Base-by-base conservation (phyloP, 2,797 vertebrate genomes). In the Nyctalus aviator region DNA sequence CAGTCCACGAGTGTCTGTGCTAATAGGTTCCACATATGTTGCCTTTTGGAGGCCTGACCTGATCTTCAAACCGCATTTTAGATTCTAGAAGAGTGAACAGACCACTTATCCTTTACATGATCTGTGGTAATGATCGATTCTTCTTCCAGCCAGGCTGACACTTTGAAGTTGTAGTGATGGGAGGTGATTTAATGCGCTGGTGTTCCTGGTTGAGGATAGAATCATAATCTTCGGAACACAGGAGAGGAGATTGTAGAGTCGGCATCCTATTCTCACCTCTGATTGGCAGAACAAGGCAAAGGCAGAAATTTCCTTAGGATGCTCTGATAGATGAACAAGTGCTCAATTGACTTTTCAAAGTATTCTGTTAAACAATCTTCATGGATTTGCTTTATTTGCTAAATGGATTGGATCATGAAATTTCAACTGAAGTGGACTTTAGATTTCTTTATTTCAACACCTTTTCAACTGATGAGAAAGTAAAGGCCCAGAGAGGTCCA, bases 101-200 rank as follows among this genome's bases (percentile, higher is more conserved):
- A 69, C 64, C 64, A 66, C 75, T 82, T 91, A 69, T 50, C 86
- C 72, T 91, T 78, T 81, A 53, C 83, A 84, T 44, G 30, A 73
- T 78, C 88, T 95, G 84, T 44, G 66, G 53, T 53, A 93, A 84
- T 57, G 69, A 84, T 90, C 72, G 10, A 7, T 88, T 69, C 44
- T 75, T 66, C 82, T n/a, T 75, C 32, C 53, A 79, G 59, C 68
- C 53, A 62, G 84, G 32, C 41, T 86, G 72, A 69, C 66, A 84
- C 57, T 85, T 72, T 78, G 75, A 90, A 66, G 37, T 73, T 66
- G 15, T 66, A 84, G 32, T 62, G 59, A 84, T 77, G 25, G 90
- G 88, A 81, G 57, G n/a, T 77, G 18, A 57, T 94, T 69, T 91
- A 64, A 66, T 68, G 72, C 20, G 37, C 59, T 83, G 27, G 18